These are phyloP conservation scores for Procambarus clarkii DNA, from an alignment of 1,140 invertebrate species.

Conservation along the genomic window DNA sequence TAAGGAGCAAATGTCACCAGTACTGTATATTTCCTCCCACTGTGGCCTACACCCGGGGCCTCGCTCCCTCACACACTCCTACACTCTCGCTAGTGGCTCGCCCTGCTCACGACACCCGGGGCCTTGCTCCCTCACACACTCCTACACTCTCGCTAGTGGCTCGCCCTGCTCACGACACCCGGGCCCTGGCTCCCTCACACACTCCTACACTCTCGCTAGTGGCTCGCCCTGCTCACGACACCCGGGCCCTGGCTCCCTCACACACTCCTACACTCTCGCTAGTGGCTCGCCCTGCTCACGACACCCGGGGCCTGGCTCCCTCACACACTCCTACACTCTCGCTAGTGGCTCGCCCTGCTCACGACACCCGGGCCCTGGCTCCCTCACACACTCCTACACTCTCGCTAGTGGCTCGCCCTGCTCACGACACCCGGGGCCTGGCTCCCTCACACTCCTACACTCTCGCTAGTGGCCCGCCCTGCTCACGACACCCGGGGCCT, in stretches of 20 bases:
- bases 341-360: not conserved
- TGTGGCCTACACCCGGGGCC: not conserved
- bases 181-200: not conserved
- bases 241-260: not conserved
- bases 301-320: not conserved
- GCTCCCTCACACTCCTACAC: not conserved
- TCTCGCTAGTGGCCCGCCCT: not conserved
- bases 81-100: not conserved
- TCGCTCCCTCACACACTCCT: not conserved
- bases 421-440: not conserved
- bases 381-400: not conserved
- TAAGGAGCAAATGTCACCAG: slow-evolving; percentile 8
- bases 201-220: not conserved
- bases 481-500: not conserved
- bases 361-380: not conserved
- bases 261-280: not conserved
- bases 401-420: not conserved
- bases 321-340: not conserved
- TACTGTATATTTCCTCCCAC: not conserved
- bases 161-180: not conserved
- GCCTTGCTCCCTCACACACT: not conserved
- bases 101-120: not conserved
- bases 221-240: not conserved
- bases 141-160: not conserved
- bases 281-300: not conserved